These are phyloP conservation scores for Aphis gossypii DNA, from an alignment of 1,140 invertebrate species.

Conservation along the genomic window DNA sequence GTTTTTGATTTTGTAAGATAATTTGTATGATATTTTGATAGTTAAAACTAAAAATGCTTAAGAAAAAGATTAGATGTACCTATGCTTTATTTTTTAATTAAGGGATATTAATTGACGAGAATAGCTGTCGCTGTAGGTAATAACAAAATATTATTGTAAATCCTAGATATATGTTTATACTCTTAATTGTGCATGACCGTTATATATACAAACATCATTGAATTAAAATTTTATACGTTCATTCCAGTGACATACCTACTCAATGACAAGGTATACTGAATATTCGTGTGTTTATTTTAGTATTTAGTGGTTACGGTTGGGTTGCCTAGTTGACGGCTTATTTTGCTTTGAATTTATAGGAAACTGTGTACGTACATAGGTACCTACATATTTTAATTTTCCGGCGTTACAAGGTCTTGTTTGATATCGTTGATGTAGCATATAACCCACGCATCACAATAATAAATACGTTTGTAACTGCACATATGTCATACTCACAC, in stretches of 20 bases:
- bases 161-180: no score
- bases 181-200: no score
- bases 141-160: no score
- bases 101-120: no score
- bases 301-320: not conserved
- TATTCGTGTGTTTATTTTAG: not conserved
- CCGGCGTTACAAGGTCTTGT: constrained; percentile 32
- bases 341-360: not conserved
- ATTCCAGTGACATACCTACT: not conserved
- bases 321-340: not conserved
- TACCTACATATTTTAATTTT: not conserved
- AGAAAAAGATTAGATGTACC: no score
- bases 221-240: not conserved
- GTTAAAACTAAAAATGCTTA: no score
- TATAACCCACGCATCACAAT: not conserved
- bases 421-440: not conserved
- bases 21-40: no score
- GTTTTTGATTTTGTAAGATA: not conserved
- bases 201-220: not conserved
- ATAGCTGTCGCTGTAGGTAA: no score
- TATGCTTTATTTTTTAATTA: no score
- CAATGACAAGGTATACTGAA: not conserved
- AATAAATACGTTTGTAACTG: not conserved
- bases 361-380: not conserved
- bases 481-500: not conserved